Conservation (phyloP, 1,140 invertebrate species). For the Druon quercuslanigerum region DNA sequence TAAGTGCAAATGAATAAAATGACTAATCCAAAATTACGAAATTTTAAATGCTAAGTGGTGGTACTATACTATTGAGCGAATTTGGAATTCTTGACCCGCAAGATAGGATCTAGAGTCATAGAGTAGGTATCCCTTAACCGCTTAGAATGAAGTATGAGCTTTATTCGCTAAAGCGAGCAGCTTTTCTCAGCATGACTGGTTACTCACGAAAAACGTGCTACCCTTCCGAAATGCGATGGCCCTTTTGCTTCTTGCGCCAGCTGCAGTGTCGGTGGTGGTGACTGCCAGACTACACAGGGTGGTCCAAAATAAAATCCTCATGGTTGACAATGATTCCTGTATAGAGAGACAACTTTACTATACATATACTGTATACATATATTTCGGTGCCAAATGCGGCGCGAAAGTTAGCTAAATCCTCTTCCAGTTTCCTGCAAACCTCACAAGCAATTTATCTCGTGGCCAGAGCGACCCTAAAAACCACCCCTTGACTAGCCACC, state of each 20-base stretch:
- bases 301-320: slow-evolving; percentile 53
- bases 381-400: slow-evolving; percentile 31
- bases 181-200: slow-evolving; percentile 35
- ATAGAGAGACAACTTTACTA: not conserved
- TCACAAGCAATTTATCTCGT: slow-evolving; percentile 47
- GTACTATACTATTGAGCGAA: not conserved
- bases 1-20: too few species aligned
- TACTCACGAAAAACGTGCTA: slow-evolving; percentile 72
- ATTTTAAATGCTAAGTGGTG: too few species aligned
- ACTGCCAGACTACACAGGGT: slow-evolving; percentile 45
- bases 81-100: slow-evolving; percentile 23
- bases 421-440: slow-evolving; percentile 39
- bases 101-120: slow-evolving; percentile 13
- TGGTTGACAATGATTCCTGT: slow-evolving; percentile 39
- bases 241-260: slow-evolving; percentile 51
- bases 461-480: slow-evolving; percentile 16
- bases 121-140: slow-evolving; percentile 17
- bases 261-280: slow-evolving; percentile 29
- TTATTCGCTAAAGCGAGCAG: slow-evolving; percentile 19
- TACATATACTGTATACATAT: slow-evolving; percentile 8
- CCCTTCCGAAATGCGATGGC: slow-evolving; percentile 67
- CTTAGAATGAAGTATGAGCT: slow-evolving; percentile 20
- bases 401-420: slow-evolving; percentile 45
- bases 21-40: too few species aligned
- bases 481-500: slow-evolving; percentile 31